A percentile compares a stretch with the other conserved stretches of the same genome.
phyloP scores from a whole-genome alignment of 23 tunicate species.

The Trididemnum nubilum region DNA sequence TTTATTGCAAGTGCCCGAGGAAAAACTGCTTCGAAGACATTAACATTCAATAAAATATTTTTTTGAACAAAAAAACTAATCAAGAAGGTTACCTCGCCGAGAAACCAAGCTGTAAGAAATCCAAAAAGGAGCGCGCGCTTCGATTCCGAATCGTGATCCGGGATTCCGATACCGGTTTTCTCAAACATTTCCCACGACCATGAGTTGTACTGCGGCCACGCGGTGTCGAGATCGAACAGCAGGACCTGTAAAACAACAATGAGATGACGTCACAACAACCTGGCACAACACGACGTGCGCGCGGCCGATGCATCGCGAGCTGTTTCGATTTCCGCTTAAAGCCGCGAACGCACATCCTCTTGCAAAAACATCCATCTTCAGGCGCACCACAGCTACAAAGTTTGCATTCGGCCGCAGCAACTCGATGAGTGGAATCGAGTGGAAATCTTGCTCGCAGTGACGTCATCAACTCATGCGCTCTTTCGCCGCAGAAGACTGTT shows the following conservation, averaged over 20 bases:
- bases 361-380: neutral
- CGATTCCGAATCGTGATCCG: conserved; percentile 87
- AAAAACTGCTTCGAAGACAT: too few species aligned
- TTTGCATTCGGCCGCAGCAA: too few species aligned
- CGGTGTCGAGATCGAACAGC: conserved; percentile 86
- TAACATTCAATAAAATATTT: too few species aligned
- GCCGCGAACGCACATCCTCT: neutral
- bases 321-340: neutral
- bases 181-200: conserved; percentile 97
- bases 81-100: conserved; percentile 80
- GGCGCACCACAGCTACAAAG: too few species aligned
- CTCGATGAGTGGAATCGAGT: too few species aligned
- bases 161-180: conserved; percentile 90
- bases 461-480: too few species aligned
- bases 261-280: too few species aligned
- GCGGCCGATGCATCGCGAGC: neutral
- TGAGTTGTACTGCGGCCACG: conserved; percentile 57
- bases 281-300: neutral
- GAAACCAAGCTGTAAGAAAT: conserved; percentile 80
- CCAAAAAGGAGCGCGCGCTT: conserved; percentile 90
- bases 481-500: too few species aligned
- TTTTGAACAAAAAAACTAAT: too few species aligned
- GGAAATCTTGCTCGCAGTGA: too few species aligned
- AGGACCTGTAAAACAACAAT: conserved; percentile 72
- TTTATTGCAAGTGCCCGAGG: too few species aligned